Evolutionary conservation across 2,113 vertebrate genomes (phyloP), one percentile per base, ranked within the genome.

Genomic region (Bubo blakistoni): DNA sequence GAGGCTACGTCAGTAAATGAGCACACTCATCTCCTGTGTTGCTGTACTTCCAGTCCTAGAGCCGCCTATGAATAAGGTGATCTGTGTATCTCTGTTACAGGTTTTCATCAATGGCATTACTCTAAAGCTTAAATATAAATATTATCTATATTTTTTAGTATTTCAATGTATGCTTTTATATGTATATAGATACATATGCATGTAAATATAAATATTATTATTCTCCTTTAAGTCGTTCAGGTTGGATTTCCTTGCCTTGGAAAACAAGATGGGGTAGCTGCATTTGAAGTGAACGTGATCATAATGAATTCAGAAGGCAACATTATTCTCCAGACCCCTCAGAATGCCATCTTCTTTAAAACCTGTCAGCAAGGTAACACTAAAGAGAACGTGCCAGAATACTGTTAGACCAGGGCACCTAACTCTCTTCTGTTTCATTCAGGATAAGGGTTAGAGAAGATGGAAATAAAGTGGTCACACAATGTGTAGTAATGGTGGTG

Each of bases 271-370:
- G 99, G 99, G 2, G 99, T 99, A 0, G 99, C 99, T 69, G 99
- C 99, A 12, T 99, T 99, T 95, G 98, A 99, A 94, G 99, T 99
- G 81, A 99, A 98, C 0, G 97, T 99, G 67, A 98, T 99, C 89
- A 94, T 99, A 71, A 99, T 99, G 99, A 98, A 99, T 90, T 98
- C 98, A 62, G 99, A 98, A 95, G 99, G 99, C 94, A 98, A 98
- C 92, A 95, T 98, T 80, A 98, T 99, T 91, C 98, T 99, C 62
- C 98, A 98, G 92, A 99, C 98, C 0, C 99, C 99, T 52, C 99
- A 99, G 67, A 99, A 99, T 0, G 99, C 99, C 77, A 99, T 99
- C 95, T 99, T 99, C 98, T 99, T 99, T 95, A 99, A 99, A 96
- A 99, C 99, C 65, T 99, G 99, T 82, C 99, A 99, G 85, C 99